A percentile compares a stretch with the other conserved stretches of the same genome.
phyloP scores from a whole-genome alignment of 2,113 vertebrate species.

The Hemiprocne comata region DNA sequence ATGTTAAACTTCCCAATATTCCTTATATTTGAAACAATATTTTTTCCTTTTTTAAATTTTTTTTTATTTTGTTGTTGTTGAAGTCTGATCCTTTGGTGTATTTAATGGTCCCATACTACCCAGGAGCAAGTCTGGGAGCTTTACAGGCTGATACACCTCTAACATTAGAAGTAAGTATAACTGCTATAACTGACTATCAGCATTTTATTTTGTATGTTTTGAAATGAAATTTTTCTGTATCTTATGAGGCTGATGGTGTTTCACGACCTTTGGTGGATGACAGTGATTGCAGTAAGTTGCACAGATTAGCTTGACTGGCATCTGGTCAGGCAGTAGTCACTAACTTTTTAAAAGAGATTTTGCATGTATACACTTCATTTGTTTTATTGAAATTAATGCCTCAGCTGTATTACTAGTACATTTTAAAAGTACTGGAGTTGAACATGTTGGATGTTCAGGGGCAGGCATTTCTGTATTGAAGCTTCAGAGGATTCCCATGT shows the following conservation, averaged over 20 bases:
- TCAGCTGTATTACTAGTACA: neutral
- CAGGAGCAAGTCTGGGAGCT: conserved; percentile 70
- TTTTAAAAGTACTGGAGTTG: neutral
- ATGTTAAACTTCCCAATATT: neutral
- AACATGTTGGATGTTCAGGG: neutral
- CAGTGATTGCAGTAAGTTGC: neutral
- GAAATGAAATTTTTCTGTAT: neutral
- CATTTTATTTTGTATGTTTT: neutral
- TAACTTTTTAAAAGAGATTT: neutral
- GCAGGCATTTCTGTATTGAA: neutral
- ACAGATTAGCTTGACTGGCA: neutral
- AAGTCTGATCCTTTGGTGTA: conserved; percentile 84
- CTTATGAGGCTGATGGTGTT: neutral
- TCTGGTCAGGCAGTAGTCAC: neutral
- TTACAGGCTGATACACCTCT: conserved; percentile 77
- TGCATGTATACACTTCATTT: neutral
- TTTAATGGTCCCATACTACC: conserved; percentile 83
- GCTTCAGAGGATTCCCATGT: neutral
- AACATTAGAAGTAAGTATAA: conserved; percentile 75
- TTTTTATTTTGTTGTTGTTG: neutral
- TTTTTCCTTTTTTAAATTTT: neutral
- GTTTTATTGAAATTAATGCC: neutral
- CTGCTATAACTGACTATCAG: neutral
- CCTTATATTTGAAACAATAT: neutral
- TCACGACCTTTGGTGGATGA: neutral